These are phyloP conservation scores for Trileptium ribeirensis DNA, from an alignment of 2,888 invertebrate genomes.

Conservation along the genomic window DNA sequence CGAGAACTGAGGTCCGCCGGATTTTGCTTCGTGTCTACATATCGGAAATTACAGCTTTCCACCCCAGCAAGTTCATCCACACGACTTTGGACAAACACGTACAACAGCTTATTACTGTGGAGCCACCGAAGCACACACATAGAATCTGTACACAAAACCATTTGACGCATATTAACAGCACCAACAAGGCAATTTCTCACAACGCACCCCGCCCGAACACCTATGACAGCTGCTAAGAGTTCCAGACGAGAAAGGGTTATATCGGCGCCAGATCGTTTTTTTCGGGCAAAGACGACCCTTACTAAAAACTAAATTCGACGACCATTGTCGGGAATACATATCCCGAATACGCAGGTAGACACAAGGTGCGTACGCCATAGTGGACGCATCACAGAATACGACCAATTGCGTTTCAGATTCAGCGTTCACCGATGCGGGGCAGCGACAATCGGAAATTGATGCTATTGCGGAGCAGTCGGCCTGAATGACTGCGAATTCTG, in stretches of 20 bases:
- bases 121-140: conserved; percentile 37
- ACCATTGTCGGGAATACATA: background rate
- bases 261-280: background rate
- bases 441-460: too few relatives aligned
- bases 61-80: too few relatives aligned
- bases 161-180: background rate
- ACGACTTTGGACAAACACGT: conserved; percentile 37
- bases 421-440: too few relatives aligned
- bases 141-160: conserved; percentile 30
- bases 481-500: too few relatives aligned
- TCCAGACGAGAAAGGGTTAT: background rate
- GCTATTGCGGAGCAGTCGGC: too few relatives aligned
- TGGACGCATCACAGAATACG: conserved; percentile 39
- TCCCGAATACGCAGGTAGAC: conserved; percentile 30
- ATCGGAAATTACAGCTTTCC: too few relatives aligned
- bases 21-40: too few relatives aligned
- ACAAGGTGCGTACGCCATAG: conserved; percentile 34
- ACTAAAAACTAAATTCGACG: background rate
- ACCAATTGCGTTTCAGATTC: too few relatives aligned
- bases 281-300: background rate
- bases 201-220: background rate
- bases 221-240: background rate
- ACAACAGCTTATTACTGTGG: background rate
- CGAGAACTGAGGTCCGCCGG: too few relatives aligned
- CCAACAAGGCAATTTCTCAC: background rate